These are phyloP conservation scores for Chrysochloris asiatica DNA, from an alignment of 2,113 vertebrate genomes.

Conservation along the genomic window DNA sequence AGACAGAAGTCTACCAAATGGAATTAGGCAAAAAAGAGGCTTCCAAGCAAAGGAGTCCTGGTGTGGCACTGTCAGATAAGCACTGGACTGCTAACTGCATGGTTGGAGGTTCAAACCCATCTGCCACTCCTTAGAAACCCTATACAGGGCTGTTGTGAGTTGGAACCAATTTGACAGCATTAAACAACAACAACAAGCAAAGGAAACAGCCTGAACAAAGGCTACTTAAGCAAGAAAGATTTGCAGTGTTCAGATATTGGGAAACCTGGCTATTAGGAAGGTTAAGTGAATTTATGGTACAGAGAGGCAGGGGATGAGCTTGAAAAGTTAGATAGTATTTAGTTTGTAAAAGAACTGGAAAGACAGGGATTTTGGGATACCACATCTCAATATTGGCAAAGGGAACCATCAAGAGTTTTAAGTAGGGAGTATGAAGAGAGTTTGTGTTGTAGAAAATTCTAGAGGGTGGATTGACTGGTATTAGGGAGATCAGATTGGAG, in stretches of 20 bases:
- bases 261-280: neutral
- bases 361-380: neutral
- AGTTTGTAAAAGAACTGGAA: neutral
- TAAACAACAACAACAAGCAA: neutral
- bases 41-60: too few species aligned
- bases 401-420: neutral
- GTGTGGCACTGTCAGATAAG: too few species aligned
- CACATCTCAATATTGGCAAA: neutral
- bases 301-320: neutral
- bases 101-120: too few species aligned
- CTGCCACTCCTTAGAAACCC: too few species aligned
- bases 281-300: neutral
- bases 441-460: constrained; percentile 7
- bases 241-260: neutral
- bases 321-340: neutral
- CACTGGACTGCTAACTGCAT: too few species aligned
- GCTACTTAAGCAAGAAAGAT: neutral
- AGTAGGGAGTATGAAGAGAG: neutral
- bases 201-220: neutral
- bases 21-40: too few species aligned
- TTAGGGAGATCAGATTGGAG: neutral
- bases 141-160: too few species aligned
- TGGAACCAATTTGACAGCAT: neutral
- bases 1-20: neutral
- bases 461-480: neutral